A percentile compares a stretch with the other conserved stretches of the same genome.
phyloP scores from a whole-genome alignment of 2,888 invertebrate genomes.

The Tryphoninae sp. region DNA sequence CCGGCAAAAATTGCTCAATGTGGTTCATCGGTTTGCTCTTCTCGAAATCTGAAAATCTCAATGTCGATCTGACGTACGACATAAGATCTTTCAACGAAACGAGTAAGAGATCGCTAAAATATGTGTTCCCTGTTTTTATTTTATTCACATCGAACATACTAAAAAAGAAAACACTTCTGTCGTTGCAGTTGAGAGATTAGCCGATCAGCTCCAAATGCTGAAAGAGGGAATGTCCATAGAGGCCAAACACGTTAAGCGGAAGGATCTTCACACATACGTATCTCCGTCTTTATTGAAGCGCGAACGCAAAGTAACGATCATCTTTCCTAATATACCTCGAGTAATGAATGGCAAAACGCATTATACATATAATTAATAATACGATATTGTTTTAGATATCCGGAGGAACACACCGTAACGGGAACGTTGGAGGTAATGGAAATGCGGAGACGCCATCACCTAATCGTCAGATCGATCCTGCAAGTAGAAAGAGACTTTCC shows the following conservation, averaged over 20 bases:
- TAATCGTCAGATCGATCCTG: conserved; percentile 68
- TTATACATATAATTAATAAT: neutral
- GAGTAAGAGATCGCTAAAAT: conserved; percentile 83
- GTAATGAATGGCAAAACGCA: neutral
- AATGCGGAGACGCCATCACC: conserved; percentile 73
- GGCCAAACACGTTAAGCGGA: conserved; percentile 93
- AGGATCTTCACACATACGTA: conserved; percentile 88
- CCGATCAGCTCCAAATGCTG: conserved; percentile 84
- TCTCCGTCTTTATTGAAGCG: conserved; percentile 87
- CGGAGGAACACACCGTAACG: conserved; percentile 72
- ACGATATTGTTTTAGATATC: conserved; percentile 69
- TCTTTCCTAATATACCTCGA: neutral
- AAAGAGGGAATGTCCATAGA: conserved; percentile 91
- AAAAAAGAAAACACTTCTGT: neutral
- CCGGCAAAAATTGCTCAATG: conserved; percentile 89
- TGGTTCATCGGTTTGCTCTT: conserved; percentile 99
- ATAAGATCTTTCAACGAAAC: conserved; percentile 95
- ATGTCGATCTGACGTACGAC: conserved; percentile 96
- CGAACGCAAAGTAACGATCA: conserved; percentile 84
- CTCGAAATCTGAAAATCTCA: conserved; percentile 92
- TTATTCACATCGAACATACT: too few relatives aligned
- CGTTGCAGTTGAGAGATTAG: conserved; percentile 84
- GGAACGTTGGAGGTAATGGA: conserved; percentile 72
- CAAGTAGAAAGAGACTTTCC: conserved; percentile 71
- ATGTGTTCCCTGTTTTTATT: neutral